Conservation (phyloP, 37 sponge, comb jelly and placozoan species). For the Cladorhizidae sp. region DNA sequence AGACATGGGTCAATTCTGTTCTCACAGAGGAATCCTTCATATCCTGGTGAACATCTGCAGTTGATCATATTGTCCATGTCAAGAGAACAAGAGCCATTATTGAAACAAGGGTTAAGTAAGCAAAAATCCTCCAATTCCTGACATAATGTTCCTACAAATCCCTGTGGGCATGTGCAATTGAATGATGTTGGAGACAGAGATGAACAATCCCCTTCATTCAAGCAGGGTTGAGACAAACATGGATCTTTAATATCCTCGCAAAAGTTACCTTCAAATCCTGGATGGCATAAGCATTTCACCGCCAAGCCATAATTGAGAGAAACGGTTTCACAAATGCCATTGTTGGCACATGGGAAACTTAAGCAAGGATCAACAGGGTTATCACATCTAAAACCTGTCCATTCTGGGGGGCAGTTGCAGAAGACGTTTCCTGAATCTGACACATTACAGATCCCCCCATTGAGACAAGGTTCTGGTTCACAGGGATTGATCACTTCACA, state of each 20-base stretch:
- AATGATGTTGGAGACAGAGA: no score
- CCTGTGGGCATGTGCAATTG: not conserved
- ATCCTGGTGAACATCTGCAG: not conserved
- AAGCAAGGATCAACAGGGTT: not conserved
- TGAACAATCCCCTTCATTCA: no score
- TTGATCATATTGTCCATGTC: not conserved
- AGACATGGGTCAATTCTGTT: not conserved
- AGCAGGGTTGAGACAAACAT: no score
- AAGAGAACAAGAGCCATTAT: conserved; percentile 12
- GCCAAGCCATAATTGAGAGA: no score
- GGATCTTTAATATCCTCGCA: no score
- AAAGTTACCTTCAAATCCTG: no score
- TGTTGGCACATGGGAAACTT: no score
- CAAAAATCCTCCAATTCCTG: not conserved
- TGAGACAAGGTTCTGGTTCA: not conserved
- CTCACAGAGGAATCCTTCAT: not conserved
- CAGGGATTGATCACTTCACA: not conserved
- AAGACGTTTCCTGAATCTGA: not conserved
- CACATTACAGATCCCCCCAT: conserved; percentile 9
- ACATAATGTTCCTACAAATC: not conserved
- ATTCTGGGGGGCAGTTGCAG: not conserved
- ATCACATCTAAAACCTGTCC: not conserved
- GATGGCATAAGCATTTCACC: no score
- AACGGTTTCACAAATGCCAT: no score
- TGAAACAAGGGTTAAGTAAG: conserved; percentile 6